A percentile compares a stretch with the other conserved stretches of the same genome.
phyloP scores from a whole-genome alignment of 2,888 invertebrate genomes.

The Thyatira batis region DNA sequence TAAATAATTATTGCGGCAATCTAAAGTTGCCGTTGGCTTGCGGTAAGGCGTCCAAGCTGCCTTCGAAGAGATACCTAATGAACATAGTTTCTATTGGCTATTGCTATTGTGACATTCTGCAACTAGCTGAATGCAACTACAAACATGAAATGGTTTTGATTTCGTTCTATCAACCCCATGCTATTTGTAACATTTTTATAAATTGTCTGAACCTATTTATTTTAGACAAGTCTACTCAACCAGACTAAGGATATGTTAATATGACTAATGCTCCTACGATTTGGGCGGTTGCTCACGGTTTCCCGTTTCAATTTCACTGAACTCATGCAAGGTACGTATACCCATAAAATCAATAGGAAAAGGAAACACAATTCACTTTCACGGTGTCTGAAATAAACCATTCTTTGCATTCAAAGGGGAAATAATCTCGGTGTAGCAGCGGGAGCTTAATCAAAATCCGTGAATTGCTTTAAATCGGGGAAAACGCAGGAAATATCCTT shows the following conservation, averaged over 20 bases:
- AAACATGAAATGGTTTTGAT: neutral
- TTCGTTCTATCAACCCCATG: too few relatives aligned
- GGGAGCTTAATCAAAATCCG: constrained; percentile 81
- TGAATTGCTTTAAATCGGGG: constrained; percentile 82
- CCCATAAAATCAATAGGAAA: constrained; percentile 72
- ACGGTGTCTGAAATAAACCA: constrained; percentile 81
- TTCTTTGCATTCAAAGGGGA: constrained; percentile 81
- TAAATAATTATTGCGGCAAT: constrained; percentile 80
- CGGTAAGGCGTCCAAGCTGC: constrained; percentile 45
- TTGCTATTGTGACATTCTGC: constrained; percentile 38
- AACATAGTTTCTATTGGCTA: constrained; percentile 65
- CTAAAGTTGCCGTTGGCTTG: constrained; percentile 67
- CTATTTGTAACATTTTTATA: too few relatives aligned
- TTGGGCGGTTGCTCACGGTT: constrained; percentile 13
- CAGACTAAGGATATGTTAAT: neutral
- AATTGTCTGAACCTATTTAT: too few relatives aligned
- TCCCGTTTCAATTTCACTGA: constrained; percentile 41
- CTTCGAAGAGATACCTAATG: constrained; percentile 61
- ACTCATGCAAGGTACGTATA: constrained; percentile 30
- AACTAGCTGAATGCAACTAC: constrained; percentile 12
- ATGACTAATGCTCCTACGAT: neutral
- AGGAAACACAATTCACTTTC: constrained; percentile 80
- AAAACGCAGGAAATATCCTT: constrained; percentile 82
- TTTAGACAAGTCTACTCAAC: neutral
- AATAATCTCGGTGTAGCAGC: constrained; percentile 78